These are phyloP conservation scores for Dendrocincla tyrannina DNA, from an alignment of 2,797 vertebrate species.

Conservation along the genomic window DNA sequence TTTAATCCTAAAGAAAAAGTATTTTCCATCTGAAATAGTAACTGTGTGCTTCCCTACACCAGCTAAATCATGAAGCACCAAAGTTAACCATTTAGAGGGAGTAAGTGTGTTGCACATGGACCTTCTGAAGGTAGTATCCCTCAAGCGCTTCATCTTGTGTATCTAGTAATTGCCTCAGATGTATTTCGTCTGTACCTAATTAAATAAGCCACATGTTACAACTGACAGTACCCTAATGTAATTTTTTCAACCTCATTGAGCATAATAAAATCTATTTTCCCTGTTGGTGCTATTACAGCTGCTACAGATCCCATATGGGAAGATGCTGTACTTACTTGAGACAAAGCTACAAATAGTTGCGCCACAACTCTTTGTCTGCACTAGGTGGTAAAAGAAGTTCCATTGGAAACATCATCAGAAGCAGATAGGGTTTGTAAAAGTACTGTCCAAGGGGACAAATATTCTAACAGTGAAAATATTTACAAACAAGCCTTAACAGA, in stretches of 20 bases:
- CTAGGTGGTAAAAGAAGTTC: neutral
- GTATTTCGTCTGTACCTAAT: neutral
- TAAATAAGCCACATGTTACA: neutral
- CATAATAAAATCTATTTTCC: neutral
- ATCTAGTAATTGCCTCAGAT: neutral
- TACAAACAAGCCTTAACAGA: neutral
- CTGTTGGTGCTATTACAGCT: neutral
- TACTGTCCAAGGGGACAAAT: neutral
- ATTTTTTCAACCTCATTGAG: neutral
- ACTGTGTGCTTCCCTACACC: neutral
- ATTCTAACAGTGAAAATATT: neutral
- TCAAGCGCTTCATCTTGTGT: neutral
- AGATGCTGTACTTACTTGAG: neutral
- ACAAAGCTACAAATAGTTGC: neutral
- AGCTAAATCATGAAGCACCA: neutral
- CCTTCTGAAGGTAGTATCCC: neutral
- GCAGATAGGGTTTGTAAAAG: neutral
- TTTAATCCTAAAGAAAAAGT: neutral
- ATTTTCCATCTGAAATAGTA: neutral
- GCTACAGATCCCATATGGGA: neutral
- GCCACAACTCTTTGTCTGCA: neutral
- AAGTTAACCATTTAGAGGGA: neutral
- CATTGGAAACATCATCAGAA: neutral
- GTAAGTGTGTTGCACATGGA: fast-evolving
- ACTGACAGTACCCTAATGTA: neutral